These are phyloP conservation scores for Holcopasites calliopsidis DNA, from an alignment of 1,140 invertebrate species.

Conservation along the genomic window DNA sequence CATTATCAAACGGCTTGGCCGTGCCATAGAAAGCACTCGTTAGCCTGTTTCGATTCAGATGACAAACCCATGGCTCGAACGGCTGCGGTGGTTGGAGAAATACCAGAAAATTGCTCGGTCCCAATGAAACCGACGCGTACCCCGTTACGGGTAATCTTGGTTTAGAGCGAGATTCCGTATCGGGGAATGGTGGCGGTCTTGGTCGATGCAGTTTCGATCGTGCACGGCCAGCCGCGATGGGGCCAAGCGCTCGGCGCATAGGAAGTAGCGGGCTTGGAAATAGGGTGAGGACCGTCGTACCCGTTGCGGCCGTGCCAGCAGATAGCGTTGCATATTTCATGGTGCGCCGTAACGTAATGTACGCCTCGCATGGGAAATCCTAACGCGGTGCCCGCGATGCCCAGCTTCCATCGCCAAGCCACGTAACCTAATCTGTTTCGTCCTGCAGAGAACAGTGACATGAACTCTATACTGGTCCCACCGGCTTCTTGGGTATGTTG, in stretches of 20 bases:
- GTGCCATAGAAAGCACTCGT: neutral
- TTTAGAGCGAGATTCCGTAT: slow-evolving; percentile 8
- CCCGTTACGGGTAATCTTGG: slow-evolving; percentile 31
- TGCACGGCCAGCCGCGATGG: neutral
- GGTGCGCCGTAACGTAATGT: slow-evolving; percentile 71
- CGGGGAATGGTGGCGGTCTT: neutral
- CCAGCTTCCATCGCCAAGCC: slow-evolving; percentile 62
- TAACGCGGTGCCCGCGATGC: slow-evolving; percentile 65
- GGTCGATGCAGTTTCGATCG: slow-evolving; percentile 33
- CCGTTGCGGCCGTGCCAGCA: slow-evolving; percentile 45
- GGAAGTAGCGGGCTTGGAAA: slow-evolving; percentile 44
- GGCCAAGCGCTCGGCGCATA: slow-evolving; percentile 7
- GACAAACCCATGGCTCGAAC: slow-evolving; percentile 1
- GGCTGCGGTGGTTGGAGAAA: neutral
- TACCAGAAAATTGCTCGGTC: slow-evolving; percentile 26
- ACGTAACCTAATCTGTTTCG: slow-evolving; percentile 59
- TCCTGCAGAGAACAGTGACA: slow-evolving; percentile 41
- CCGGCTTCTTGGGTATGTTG: neutral
- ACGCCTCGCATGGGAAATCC: slow-evolving; percentile 76
- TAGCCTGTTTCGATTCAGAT: neutral
- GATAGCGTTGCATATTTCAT: slow-evolving; percentile 74
- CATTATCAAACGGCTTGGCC: no score
- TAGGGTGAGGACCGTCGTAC: slow-evolving; percentile 38
- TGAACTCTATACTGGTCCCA: slow-evolving; percentile 31
- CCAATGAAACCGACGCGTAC: neutral